phyloP scores from a whole-genome alignment of 2,113 vertebrate genomes.

The Thamnophis sirtalis region DNA sequence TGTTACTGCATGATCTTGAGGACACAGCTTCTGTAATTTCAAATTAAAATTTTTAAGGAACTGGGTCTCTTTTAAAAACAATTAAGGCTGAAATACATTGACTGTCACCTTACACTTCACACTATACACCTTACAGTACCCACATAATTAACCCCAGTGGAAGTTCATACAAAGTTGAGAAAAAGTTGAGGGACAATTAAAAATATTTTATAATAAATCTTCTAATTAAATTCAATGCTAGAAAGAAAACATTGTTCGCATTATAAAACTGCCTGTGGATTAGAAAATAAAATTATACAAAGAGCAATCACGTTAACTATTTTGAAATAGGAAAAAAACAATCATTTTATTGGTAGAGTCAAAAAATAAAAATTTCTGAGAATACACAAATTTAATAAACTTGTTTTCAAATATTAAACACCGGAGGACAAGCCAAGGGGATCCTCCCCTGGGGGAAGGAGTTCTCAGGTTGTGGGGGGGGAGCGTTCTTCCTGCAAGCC shows the following conservation, averaged over 20 bases:
- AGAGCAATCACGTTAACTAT: background rate
- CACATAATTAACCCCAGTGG: conserved; percentile 8
- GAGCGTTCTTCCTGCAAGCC: too few relatives aligned
- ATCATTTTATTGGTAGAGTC: background rate
- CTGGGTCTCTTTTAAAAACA: background rate
- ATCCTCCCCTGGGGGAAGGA: too few relatives aligned
- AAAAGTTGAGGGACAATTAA: background rate
- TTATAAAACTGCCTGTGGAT: background rate
- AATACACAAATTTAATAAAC: background rate
- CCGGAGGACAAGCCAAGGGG: too few relatives aligned
- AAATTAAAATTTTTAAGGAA: background rate
- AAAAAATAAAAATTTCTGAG: background rate
- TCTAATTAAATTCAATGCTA: background rate
- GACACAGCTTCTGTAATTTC: background rate
- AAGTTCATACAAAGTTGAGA: background rate
- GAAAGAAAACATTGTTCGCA: background rate
- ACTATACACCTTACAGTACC: background rate
- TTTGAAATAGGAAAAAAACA: background rate
- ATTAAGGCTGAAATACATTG: background rate
- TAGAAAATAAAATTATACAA: background rate
- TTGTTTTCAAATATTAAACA: background rate
- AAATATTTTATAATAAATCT: background rate
- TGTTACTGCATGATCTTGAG: background rate
- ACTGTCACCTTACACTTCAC: background rate
- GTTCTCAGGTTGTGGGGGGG: too few relatives aligned